Evolutionary conservation across 2,888 invertebrate genomes (phyloP).

Genomic region (Nebria brevicollis): DNA sequence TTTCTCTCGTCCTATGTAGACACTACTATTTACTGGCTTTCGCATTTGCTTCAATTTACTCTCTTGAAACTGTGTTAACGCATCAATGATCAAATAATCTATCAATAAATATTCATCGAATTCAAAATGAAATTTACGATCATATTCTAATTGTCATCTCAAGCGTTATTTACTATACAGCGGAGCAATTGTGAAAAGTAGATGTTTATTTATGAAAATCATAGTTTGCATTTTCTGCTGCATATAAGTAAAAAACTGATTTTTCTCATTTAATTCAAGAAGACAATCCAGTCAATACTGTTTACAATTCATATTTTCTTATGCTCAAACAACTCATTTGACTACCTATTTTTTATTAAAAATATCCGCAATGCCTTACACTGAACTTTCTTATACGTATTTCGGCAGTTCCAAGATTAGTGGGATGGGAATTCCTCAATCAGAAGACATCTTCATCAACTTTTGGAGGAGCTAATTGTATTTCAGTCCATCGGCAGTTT

Average conservation of each 20-base stretch:
- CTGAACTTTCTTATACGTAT: no score
- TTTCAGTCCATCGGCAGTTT: no score
- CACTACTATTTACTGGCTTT: conserved; percentile 12
- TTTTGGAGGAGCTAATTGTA: no score
- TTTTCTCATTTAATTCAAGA: background rate
- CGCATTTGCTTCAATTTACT: conserved; percentile 42
- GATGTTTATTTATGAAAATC: background rate
- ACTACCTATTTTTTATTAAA: no score
- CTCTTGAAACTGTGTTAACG: conserved; percentile 39
- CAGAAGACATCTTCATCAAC: no score
- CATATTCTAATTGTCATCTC: conserved; percentile 11
- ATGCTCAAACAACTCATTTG: no score
- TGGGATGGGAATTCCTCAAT: no score
- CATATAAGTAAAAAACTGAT: background rate
- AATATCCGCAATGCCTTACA: no score
- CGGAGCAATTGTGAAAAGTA: background rate
- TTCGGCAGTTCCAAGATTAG: no score
- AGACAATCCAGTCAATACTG: background rate
- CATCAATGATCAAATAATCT: conserved; percentile 42
- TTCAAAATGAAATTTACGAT: conserved; percentile 41
- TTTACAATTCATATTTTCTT: no score
- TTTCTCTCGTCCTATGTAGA: conserved; percentile 2
- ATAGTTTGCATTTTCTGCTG: background rate
- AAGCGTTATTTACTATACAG: background rate
- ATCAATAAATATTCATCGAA: conserved; percentile 47